Evolutionary conservation across 2,113 vertebrate species (phyloP), one percentile per base, ranked within the genome.

Genomic region (Ophiodon elongatus): DNA sequence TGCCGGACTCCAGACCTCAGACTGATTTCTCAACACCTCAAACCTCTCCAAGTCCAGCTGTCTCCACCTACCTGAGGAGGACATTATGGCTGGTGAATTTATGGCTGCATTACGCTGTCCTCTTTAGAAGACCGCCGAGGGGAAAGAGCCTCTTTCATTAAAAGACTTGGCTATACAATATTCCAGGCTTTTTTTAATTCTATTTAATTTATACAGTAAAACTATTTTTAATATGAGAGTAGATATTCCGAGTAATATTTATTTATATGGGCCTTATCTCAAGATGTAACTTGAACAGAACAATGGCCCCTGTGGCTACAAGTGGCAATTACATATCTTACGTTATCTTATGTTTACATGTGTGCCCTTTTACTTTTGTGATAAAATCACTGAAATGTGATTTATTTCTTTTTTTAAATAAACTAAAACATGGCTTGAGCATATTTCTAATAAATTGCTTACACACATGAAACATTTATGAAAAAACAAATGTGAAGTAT

Each of bases 31-130:
- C 69, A 15, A 15, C 43, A 17, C 13, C 39, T 4, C 68, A 83
- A 19, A 60, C 31, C 25, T 25, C 60, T 68, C 67, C 59, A 5
- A 65, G 19, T n/a, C 78, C 85, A 25, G 72, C 37, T 4, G 77
- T 95, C 85, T 93, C 87, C 65, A 86, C 90, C 50, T 60, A 47
- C 76, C 83, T 95, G 74, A 94, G 93, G n/a, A 83, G 86, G 52
- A 63, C 83, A 8, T 75, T 96, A 21, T 95, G 96, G 91, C 78
- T 95, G n/a, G 1, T 76, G 29, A 95, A 96, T 0, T 89, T 94
- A 0, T 95, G 95, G 91, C 43, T 96, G 50, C 96, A 96, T 89
- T 96, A 95, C 82, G 89, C 91, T 41, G 91, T 96, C 29, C 94
- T 95, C 77, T 92, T 91, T 4, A 73, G 76, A 41, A 73, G 89